A percentile compares a stretch with the other conserved stretches of the same genome.
These are phyloP conservation scores for Palythoa heliodiscus DNA, from an alignment of 92 coral and sea anemone species.

Conservation along the genomic window DNA sequence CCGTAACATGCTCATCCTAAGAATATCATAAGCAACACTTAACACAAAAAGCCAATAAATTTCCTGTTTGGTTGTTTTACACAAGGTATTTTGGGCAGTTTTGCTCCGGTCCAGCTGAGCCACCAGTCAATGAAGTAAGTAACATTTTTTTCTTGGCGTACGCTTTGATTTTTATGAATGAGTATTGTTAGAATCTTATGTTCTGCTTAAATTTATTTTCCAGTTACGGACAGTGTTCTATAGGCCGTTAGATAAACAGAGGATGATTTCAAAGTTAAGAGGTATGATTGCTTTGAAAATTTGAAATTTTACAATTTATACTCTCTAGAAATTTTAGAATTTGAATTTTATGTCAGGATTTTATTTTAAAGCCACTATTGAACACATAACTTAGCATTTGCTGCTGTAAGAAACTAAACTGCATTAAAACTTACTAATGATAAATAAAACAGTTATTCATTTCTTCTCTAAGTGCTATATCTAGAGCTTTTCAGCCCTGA, in stretches of 20 bases:
- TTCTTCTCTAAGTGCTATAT: too few relatives aligned
- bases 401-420: too few relatives aligned
- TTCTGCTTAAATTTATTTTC: background rate
- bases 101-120: conserved; percentile 66
- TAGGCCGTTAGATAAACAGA: conserved; percentile 66
- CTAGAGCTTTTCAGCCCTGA: too few relatives aligned
- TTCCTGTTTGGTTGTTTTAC: background rate
- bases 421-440: too few relatives aligned
- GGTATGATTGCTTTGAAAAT: conserved; percentile 44
- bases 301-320: background rate
- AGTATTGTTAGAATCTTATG: background rate
- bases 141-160: background rate
- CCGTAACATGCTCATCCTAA: too few relatives aligned
- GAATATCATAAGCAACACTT: too few relatives aligned
- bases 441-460: too few relatives aligned
- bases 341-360: too few relatives aligned
- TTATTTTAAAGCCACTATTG: too few relatives aligned
- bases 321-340: background rate
- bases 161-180: background rate
- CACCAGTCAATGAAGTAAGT: conserved; percentile 65
- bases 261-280: conserved; percentile 65
- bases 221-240: conserved; percentile 66
- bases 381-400: too few relatives aligned
- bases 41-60: too few relatives aligned
- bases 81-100: conserved; percentile 78